Conservation (phyloP, 2,888 invertebrate genomes). For the Gisinianus flammeolus region DNA sequence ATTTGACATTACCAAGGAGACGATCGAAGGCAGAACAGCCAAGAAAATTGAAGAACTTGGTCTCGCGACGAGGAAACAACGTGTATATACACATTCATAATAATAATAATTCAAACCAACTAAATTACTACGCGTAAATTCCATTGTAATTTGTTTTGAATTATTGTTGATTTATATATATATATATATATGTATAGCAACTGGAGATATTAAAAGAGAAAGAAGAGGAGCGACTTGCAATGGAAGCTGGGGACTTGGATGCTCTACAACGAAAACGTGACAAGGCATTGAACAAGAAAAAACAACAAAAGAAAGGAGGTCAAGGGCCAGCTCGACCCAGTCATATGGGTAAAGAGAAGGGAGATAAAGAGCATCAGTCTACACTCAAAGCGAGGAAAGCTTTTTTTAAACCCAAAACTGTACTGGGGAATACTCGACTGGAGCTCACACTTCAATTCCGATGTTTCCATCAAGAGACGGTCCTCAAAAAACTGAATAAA, state of each 20-base stretch:
- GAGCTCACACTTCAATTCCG: constrained; percentile 46
- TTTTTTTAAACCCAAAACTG: constrained; percentile 48
- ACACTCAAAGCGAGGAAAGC: constrained; percentile 53
- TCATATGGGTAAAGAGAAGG: background rate
- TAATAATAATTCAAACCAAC: background rate
- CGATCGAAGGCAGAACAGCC: background rate
- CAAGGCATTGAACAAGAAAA: background rate
- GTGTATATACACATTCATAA: background rate
- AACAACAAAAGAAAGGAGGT: background rate
- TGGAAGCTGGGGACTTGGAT: background rate
- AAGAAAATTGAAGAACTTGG: constrained; percentile 37
- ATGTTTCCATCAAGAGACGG: constrained; percentile 67
- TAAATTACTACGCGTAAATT: background rate
- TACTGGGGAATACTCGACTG: constrained; percentile 40
- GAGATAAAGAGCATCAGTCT: constrained; percentile 34
- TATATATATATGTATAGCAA: too few species aligned
- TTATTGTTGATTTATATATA: too few species aligned
- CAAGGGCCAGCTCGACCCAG: background rate
- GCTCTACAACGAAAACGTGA: background rate
- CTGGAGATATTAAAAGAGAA: background rate
- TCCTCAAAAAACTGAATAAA: constrained; percentile 68
- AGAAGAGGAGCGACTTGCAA: background rate
- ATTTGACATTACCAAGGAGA: constrained; percentile 45
- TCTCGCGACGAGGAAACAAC: constrained; percentile 1
- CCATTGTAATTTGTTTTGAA: background rate